phyloP scores from a whole-genome alignment of 2,797 vertebrate genomes.

The Tokudaia muenninki region DNA sequence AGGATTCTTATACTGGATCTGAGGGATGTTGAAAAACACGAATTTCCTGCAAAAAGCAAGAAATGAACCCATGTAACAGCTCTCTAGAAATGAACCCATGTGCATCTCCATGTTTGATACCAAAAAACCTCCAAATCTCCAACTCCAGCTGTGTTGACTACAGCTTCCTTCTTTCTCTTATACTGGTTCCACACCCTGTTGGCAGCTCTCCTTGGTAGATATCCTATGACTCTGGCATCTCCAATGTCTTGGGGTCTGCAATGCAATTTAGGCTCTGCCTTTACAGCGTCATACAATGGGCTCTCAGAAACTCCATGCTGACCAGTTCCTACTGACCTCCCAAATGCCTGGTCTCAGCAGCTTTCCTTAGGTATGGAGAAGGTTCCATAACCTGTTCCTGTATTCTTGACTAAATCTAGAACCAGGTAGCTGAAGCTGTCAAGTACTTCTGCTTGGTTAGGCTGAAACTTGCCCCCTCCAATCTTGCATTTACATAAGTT shows the following conservation, averaged over 20 bases:
- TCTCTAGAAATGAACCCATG: neutral
- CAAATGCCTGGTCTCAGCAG: neutral
- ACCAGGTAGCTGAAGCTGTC: neutral
- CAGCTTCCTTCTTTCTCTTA: neutral
- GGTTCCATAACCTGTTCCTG: neutral
- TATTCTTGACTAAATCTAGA: neutral
- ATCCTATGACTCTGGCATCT: neutral
- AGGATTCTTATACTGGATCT: constrained; percentile 98
- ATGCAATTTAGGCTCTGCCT: neutral
- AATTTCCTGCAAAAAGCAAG: constrained; percentile 91
- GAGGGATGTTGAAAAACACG: constrained; percentile 97
- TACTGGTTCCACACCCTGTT: neutral
- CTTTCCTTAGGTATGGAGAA: neutral
- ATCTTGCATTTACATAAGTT: neutral
- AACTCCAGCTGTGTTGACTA: neutral
- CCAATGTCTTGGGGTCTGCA: neutral
- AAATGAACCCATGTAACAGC: constrained; percentile 48
- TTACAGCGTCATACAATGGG: neutral
- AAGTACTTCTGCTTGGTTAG: neutral
- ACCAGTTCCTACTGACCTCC: neutral
- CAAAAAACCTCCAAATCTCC: neutral
- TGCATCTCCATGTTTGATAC: neutral
- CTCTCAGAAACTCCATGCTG: neutral
- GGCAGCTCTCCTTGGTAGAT: neutral
- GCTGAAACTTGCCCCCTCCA: neutral